Evolutionary conservation across 53 echinoderm and acorn worm genomes (phyloP).

Genomic region (Actinopyga echinites): DNA sequence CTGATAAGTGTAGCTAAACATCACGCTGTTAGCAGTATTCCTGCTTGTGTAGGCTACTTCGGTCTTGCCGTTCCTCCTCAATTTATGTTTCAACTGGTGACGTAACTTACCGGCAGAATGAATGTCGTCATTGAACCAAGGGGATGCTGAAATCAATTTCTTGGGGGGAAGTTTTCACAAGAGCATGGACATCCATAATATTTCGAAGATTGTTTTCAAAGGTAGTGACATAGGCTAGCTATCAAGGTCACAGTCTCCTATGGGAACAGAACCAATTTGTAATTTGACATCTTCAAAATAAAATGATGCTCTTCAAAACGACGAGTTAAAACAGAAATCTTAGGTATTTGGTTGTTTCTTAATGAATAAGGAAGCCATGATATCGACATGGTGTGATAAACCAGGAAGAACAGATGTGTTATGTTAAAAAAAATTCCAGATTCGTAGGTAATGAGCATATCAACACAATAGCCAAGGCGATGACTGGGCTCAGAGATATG

Average conservation of each 20-base stretch:
- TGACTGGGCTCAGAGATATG: too few species aligned
- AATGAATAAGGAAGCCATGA: neutral
- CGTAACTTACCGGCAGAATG: constrained; percentile 2
- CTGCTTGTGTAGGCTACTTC: neutral
- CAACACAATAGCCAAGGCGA: too few species aligned
- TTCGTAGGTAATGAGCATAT: too few species aligned
- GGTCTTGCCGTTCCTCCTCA: neutral
- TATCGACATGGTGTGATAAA: neutral
- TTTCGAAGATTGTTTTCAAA: neutral
- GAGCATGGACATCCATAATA: constrained; percentile 1
- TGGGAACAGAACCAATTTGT: neutral
- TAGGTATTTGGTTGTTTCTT: neutral
- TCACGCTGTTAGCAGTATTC: constrained; percentile 1
- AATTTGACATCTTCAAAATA: neutral
- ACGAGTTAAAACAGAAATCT: neutral
- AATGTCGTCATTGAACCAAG: constrained; percentile 33
- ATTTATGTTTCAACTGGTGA: neutral
- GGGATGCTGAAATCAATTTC: constrained; percentile 6
- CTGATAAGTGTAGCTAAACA: neutral
- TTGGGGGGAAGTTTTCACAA: neutral
- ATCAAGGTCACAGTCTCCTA: neutral
- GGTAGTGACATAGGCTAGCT: neutral
- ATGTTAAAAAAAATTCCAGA: too few species aligned
- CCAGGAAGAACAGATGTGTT: neutral
- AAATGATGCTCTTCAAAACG: constrained; percentile 10